Evolutionary conservation across 2,113 vertebrate species (phyloP).

Genomic region (Leptobrachium ailaonicum): DNA sequence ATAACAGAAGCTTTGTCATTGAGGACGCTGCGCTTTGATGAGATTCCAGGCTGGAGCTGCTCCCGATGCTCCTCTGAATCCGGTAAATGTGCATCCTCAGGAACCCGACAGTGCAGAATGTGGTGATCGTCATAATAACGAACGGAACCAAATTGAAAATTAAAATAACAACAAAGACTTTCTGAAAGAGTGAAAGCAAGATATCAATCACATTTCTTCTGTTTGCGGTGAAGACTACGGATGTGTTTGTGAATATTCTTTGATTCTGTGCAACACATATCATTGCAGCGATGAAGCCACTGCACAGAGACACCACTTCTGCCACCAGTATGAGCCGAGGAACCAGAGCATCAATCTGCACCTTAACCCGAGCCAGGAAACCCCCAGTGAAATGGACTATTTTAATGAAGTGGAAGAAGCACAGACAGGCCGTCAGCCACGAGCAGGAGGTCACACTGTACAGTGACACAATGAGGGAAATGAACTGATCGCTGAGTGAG

Average conservation of each 20-base stretch:
- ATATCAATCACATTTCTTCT: too few species aligned
- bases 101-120: background rate
- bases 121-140: background rate
- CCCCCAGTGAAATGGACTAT: background rate
- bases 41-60: background rate
- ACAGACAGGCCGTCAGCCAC: background rate
- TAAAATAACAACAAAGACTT: background rate
- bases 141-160: background rate
- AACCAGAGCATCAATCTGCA: background rate
- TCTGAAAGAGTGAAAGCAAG: too few species aligned
- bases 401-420: slow-evolving; percentile 13
- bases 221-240: background rate
- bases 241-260: background rate
- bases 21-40: background rate
- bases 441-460: background rate
- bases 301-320: background rate
- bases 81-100: background rate
- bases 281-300: background rate
- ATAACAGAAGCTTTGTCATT: background rate
- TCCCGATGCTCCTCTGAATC: background rate
- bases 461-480: background rate
- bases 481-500: too few species aligned
- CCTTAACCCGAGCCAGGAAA: background rate
- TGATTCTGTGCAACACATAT: background rate
- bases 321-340: background rate